Evolutionary conservation across 2,888 invertebrate genomes (phyloP).

Genomic region (Ganaspis brasiliensis): DNA sequence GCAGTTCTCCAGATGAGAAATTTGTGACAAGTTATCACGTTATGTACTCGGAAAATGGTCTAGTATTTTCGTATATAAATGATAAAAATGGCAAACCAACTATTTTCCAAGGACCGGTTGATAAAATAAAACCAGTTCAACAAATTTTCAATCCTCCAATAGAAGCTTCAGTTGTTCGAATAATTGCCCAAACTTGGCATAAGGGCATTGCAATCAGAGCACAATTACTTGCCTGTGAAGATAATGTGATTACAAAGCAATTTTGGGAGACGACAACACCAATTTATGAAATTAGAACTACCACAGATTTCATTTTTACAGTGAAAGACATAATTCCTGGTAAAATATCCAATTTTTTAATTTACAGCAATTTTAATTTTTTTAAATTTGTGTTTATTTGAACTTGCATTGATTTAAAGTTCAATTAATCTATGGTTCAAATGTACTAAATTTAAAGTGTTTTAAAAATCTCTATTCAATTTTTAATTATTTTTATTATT

Average conservation of each 20-base stretch:
- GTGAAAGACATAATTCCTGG: slow-evolving; percentile 59
- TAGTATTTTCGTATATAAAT: slow-evolving; percentile 83
- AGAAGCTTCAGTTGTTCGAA: slow-evolving; percentile 87
- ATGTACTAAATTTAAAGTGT: too few species aligned
- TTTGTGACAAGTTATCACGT: slow-evolving; percentile 91
- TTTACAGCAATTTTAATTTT: not conserved
- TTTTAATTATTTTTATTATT: too few species aligned
- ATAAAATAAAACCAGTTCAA: slow-evolving; percentile 80
- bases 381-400: too few species aligned
- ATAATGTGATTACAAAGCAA: slow-evolving; percentile 30
- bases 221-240: slow-evolving; percentile 88
- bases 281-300: slow-evolving; percentile 12
- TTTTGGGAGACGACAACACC: slow-evolving; percentile 34
- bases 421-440: too few species aligned
- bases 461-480: too few species aligned
- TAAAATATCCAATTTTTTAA: slow-evolving; percentile 44
- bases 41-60: slow-evolving; percentile 83
- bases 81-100: slow-evolving; percentile 81
- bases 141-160: slow-evolving; percentile 88
- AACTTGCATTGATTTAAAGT: too few species aligned
- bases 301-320: slow-evolving; percentile 35
- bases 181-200: slow-evolving; percentile 90
- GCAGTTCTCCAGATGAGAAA: slow-evolving; percentile 86
- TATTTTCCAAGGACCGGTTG: slow-evolving; percentile 87
- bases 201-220: slow-evolving; percentile 85